Evolutionary conservation across 2,888 invertebrate species (phyloP), one percentile per base, ranked within the genome.

Genomic region (Leptopilina drosophilae): DNA sequence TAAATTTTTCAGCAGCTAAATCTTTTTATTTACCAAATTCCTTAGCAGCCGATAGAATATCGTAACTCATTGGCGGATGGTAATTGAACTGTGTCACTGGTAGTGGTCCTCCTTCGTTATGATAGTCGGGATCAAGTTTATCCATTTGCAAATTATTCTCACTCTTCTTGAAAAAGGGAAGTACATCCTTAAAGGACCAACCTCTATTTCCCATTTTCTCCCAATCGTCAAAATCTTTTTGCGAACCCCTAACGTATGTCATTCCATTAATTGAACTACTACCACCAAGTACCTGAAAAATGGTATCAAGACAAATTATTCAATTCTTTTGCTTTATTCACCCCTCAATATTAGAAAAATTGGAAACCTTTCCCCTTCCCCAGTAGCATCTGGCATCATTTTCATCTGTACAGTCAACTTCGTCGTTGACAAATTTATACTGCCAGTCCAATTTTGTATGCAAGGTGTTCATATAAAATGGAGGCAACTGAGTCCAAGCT

Each of bases 261-360:
- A 49, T 49, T 11, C 98, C 98, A 92, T 98, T 98, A 93, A 98
- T 94, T 0, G 97, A 97, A n/a, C 98, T 98, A 0, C 97, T 98
- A 0, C 98, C 98, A 0, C 49, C 49, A 12, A 49, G 49, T 1
- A 49, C 49, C 49, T 49, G 3, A 49, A 49, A 49, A 4, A 49
- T 49, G 0, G 7, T 12, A 49, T 11, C 42, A 42, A 42, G 8
- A 42, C 7, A 7, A 42, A 42, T 7, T 42, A 42, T 42, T 42
- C 42, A 33, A 33, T 33, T 33, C 42, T 42, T 26, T 33, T 3
- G 3, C 2, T 33, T 33, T 33, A 4, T 33, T 5, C 5, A 2
- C 4, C 1, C 33, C 4, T 0, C 33, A 3, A 33, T 7, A 42
- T 7, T 42, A 42, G 7, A 42, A 42, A 42, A 6, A 42, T 8